Percentiles rank a stretch among this genome's conserved stretches.
These are phyloP conservation scores for Sibirionetta formosa DNA, from an alignment of 2,797 vertebrate species.

Conservation along the genomic window DNA sequence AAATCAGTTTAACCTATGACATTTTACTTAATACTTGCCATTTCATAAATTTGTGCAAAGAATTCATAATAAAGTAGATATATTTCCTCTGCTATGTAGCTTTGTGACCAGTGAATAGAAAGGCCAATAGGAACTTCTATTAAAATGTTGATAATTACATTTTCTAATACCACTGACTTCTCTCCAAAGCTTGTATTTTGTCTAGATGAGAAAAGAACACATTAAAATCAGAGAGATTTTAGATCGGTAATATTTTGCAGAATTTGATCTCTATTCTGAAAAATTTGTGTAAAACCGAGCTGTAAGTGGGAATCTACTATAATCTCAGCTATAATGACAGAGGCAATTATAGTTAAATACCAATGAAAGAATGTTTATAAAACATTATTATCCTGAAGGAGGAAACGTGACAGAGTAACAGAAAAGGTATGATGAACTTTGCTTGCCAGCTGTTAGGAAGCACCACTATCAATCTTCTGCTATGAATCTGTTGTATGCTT, in stretches of 20 bases:
- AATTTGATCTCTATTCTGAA: neutral
- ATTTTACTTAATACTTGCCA: slow-evolving; percentile 5
- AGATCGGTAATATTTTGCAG: neutral
- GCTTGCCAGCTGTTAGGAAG: neutral
- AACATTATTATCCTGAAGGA: neutral
- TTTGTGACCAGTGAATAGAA: neutral
- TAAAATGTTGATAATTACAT: neutral
- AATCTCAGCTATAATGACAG: neutral
- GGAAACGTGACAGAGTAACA: neutral
- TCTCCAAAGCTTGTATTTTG: neutral
- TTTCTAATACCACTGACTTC: neutral
- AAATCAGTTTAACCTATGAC: neutral
- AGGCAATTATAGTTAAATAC: neutral
- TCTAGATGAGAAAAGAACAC: neutral
- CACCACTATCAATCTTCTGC: neutral
- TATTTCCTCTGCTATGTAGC: neutral
- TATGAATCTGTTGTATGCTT: neutral
- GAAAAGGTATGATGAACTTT: neutral
- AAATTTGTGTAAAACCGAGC: neutral
- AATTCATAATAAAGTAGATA: neutral
- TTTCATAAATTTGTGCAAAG: neutral
- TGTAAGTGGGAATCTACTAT: neutral
- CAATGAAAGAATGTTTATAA: neutral
- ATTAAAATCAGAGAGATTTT: neutral
- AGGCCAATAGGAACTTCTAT: neutral